A percentile compares a stretch with the other conserved stretches of the same genome.
Evolutionary conservation across 1,140 invertebrate species (phyloP).

Genomic region (Papilio polyxenes): DNA sequence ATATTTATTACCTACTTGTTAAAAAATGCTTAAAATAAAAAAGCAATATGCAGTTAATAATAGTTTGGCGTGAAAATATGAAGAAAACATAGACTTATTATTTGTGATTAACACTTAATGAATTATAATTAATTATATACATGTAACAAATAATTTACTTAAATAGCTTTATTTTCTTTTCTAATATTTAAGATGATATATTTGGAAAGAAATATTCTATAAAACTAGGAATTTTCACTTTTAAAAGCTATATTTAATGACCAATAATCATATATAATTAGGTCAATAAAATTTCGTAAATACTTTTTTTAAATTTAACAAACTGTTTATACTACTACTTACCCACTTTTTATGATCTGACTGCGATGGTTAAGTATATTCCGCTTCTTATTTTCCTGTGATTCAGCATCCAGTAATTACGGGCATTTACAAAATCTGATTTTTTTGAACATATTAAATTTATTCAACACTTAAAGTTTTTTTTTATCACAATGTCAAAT

Average conservation of each 20-base stretch:
- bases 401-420: constrained; percentile 23
- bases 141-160: no score
- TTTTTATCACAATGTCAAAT: constrained; percentile 26
- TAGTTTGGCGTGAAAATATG: no score
- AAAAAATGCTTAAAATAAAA: no score
- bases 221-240: not conserved
- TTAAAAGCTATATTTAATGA: not conserved
- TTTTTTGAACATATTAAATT: constrained; percentile 4
- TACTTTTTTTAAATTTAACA: constrained; percentile 3
- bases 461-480: constrained; percentile 13
- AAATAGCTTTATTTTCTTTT: not conserved
- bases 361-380: constrained; percentile 33
- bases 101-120: no score
- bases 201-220: not conserved
- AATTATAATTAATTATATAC: no score
- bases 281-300: constrained; percentile 14
- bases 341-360: constrained; percentile 59
- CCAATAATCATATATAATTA: not conserved
- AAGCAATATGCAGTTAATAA: no score
- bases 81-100: no score
- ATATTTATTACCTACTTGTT: no score
- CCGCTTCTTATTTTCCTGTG: constrained; percentile 1
- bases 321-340: constrained; percentile 46
- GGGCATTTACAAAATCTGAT: not conserved
- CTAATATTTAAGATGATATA: not conserved